Conservation (phyloP, 2,797 vertebrate genomes). For the Poecilia picta region DNA sequence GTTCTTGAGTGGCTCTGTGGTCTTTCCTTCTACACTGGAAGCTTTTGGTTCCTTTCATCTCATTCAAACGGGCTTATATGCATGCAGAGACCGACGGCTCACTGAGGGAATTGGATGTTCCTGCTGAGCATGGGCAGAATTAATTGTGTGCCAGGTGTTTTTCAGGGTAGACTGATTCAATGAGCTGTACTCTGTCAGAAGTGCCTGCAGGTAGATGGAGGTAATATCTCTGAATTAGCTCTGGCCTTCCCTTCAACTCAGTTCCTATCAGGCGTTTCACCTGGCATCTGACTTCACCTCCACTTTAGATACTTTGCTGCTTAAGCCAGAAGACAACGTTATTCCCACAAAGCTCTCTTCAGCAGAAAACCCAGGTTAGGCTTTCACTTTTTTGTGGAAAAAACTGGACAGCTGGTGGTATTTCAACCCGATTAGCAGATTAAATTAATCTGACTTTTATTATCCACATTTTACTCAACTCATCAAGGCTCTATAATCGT, state of each 20-base stretch:
- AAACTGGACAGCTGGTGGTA: neutral
- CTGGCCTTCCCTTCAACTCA: constrained; percentile 53
- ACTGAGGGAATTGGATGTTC: constrained; percentile 60
- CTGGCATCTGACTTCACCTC: constrained; percentile 48
- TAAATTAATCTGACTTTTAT: neutral
- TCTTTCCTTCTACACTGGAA: constrained; percentile 43
- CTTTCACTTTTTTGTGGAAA: constrained; percentile 14
- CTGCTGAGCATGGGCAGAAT: constrained; percentile 58
- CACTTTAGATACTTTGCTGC: constrained; percentile 35
- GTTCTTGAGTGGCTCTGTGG: constrained; percentile 4
- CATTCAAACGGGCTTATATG: constrained; percentile 49
- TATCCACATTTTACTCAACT: neutral
- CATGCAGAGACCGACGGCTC: constrained; percentile 47
- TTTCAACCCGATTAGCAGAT: neutral
- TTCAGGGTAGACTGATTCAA: constrained; percentile 29
- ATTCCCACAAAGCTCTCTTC: constrained; percentile 12
- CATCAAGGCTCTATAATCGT: too few relatives aligned
- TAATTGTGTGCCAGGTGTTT: constrained; percentile 43
- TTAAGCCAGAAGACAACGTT: constrained; percentile 16
- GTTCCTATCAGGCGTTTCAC: constrained; percentile 36
- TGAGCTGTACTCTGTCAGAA: constrained; percentile 34
- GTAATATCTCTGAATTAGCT: constrained; percentile 27
- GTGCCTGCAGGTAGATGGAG: constrained; percentile 45
- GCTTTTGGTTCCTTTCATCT: constrained; percentile 61
- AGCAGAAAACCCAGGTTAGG: constrained; percentile 5